Evolutionary conservation across 2,797 vertebrate genomes (phyloP).

Genomic region (Mallotus villosus): DNA sequence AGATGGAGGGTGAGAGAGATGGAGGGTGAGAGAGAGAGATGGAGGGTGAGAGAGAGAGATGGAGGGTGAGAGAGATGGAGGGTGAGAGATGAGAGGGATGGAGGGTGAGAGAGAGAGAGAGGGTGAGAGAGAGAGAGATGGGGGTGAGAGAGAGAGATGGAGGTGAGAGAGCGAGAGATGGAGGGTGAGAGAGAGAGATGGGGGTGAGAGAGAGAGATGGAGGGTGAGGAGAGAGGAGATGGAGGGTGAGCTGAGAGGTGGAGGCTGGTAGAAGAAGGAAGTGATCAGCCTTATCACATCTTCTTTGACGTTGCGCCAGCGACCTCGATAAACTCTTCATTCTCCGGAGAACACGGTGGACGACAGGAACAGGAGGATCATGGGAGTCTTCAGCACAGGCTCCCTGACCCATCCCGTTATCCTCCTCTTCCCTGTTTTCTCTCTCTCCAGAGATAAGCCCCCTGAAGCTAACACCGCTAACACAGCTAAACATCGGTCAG

Average conservation of each 20-base stretch:
- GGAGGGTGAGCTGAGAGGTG: not conserved
- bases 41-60: not conserved
- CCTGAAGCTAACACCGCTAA: slow-evolving; percentile 53
- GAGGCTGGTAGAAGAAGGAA: not conserved
- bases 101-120: not conserved
- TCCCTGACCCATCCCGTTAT: slow-evolving; percentile 35
- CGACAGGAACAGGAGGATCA: slow-evolving; percentile 41
- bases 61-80: not conserved
- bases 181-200: no score
- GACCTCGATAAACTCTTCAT: slow-evolving; percentile 51
- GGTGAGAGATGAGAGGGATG: not conserved
- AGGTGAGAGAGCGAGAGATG: no score
- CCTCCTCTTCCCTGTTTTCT: no score
- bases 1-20: not conserved
- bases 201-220: slow-evolving; percentile 21
- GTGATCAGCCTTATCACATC: slow-evolving; percentile 11
- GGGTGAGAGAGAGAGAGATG: not conserved
- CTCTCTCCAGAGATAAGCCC: slow-evolving; percentile 56
- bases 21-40: slow-evolving; percentile 10
- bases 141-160: no score
- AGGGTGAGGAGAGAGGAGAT: not conserved
- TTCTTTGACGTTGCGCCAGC: slow-evolving; percentile 41
- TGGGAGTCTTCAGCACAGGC: slow-evolving; percentile 51
- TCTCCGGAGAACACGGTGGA: slow-evolving; percentile 37
- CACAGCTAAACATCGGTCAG: not conserved